These are phyloP conservation scores for Halocaridina rubra DNA, from an alignment of 2,888 invertebrate genomes.

Conservation along the genomic window DNA sequence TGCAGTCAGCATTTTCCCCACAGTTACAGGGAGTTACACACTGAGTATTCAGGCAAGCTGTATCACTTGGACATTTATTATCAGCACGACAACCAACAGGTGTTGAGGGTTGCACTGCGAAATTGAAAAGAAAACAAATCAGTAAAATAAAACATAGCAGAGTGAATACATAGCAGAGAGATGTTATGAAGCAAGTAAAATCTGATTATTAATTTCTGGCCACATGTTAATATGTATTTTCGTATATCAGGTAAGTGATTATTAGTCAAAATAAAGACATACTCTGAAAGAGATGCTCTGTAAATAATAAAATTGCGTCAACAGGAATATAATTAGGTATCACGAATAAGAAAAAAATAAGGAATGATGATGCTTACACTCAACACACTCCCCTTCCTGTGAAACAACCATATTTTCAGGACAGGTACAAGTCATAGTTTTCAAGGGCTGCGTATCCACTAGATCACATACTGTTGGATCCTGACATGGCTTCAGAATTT, in stretches of 20 bases:
- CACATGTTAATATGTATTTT: constrained; percentile 45
- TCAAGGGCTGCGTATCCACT: constrained; percentile 65
- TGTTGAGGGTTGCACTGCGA: constrained; percentile 72
- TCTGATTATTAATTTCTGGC: constrained; percentile 31
- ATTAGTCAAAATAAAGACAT: neutral
- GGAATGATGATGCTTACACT: constrained; percentile 51
- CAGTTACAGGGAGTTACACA: constrained; percentile 89
- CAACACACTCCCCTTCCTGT: constrained; percentile 45
- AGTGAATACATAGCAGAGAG: neutral
- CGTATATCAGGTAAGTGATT: neutral
- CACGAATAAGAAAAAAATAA: neutral
- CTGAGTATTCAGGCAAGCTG: constrained; percentile 81
- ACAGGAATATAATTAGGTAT: too few species aligned
- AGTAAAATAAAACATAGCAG: neutral
- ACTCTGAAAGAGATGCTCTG: neutral
- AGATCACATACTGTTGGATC: constrained; percentile 64
- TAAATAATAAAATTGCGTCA: too few species aligned
- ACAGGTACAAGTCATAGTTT: constrained; percentile 79
- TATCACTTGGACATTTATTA: constrained; percentile 81
- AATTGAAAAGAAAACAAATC: neutral
- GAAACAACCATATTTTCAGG: constrained; percentile 84
- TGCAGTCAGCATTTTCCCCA: constrained; percentile 75
- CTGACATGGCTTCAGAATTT: constrained; percentile 68
- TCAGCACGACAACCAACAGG: constrained; percentile 78
- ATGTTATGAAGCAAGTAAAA: constrained; percentile 28